These are phyloP conservation scores for Toxostoma redivivum DNA, from an alignment of 2,113 vertebrate genomes.

Conservation along the genomic window DNA sequence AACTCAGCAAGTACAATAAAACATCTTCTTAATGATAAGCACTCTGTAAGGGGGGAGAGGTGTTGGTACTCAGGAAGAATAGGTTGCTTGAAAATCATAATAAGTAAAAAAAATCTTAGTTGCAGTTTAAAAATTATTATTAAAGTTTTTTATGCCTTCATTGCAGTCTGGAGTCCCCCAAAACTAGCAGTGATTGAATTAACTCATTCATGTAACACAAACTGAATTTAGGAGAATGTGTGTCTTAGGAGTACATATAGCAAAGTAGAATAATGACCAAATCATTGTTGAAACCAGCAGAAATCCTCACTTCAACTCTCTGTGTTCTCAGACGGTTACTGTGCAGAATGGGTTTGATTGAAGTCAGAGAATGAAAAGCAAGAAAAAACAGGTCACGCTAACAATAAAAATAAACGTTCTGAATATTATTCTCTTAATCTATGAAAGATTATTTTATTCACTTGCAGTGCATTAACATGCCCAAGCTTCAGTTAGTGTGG, in stretches of 20 bases:
- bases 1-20: neutral
- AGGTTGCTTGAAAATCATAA: neutral
- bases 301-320: neutral
- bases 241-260: neutral
- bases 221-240: neutral
- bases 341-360: neutral
- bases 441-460: neutral
- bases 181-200: neutral
- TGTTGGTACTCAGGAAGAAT: neutral
- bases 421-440: neutral
- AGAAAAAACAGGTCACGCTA: neutral
- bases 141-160: neutral
- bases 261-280: neutral
- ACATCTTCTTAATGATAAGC: neutral
- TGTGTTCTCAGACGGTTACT: neutral
- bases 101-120: neutral
- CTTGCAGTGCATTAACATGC: neutral
- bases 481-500: neutral
- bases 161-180: neutral
- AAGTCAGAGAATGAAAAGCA: neutral
- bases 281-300: neutral
- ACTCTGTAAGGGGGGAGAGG: rapidly evolving
- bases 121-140: neutral
- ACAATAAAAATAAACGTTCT: neutral
- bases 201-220: neutral